Base-by-base conservation (phyloP, 1,140 invertebrate genomes). In the Metaphire vulgaris region DNA sequence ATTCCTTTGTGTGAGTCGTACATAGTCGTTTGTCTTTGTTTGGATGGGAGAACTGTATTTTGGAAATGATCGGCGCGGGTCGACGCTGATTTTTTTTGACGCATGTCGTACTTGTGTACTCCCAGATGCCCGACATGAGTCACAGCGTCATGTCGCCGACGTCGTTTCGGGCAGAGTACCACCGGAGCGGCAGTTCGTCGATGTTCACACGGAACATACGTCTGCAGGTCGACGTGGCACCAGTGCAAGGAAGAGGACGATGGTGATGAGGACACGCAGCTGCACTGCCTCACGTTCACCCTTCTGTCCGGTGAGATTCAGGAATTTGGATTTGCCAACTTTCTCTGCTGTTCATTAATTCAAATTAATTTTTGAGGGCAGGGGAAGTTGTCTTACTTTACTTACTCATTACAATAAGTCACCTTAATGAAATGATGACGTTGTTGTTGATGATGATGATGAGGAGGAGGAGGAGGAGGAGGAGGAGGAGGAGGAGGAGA, bases 101-200 rank as follows among this genome's bases (percentile, higher is more conserved):
- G n/a, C n/a, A n/a, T n/a, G n/a, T n/a, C n/a, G n/a, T n/a, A n/a
- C n/a, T n/a, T n/a, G n/a, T n/a, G n/a, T n/a, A n/a, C 21, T 56
- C 21, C 0, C 87, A 98, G 95, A 98, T 98, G 89, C 92, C 96
- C 21, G 97, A 99, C 87, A 86, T 99, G 81, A 97, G 94, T 80
- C 97, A 99, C 88, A 98, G 94, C 82, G 96, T 99, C 1, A 91
- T 95, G n/a, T 97, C 94, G 79, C 95, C 97, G 34, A 96, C 97
- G 89, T 97, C 95, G 1, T 99, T 99, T 87, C 91, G 93, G 78
- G 96, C 99, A 64, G 97, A 99, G 83, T 99, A 99, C 87, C 94
- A 96, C 83, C 88, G 96, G 28, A 83, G 85, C 68, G 95, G 94
- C 14, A 93, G 95, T 73, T 93, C 92, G 31, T 93, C 95, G 34